Percentiles rank a stretch among this genome's conserved stretches.
Conservation (phyloP, 2,888 invertebrate species). For the Sisyra nigra region DNA sequence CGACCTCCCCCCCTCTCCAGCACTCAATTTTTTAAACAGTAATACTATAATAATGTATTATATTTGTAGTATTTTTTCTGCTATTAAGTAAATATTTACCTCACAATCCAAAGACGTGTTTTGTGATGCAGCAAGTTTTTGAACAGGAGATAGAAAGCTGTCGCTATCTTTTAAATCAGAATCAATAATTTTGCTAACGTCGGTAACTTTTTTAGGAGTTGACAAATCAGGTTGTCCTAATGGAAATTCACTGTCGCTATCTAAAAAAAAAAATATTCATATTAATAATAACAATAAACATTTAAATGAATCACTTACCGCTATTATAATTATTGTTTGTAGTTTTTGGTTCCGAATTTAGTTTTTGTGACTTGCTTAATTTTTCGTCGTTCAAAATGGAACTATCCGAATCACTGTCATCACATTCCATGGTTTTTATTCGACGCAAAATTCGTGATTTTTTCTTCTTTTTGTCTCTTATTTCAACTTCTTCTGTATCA, state of each 20-base stretch:
- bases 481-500: slow-evolving; percentile 9
- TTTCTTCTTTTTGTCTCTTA: slow-evolving; percentile 2
- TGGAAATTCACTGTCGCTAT: slow-evolving; percentile 19
- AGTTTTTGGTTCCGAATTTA: not conserved
- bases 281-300: no score
- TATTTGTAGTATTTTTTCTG: no score
- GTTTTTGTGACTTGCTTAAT: not conserved
- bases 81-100: slow-evolving; percentile 15
- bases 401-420: slow-evolving; percentile 13
- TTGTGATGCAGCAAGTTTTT: slow-evolving; percentile 27
- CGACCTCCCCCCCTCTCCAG: no score
- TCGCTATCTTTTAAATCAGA: slow-evolving; percentile 13
- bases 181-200: slow-evolving; percentile 13
- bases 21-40: no score
- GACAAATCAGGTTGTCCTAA: slow-evolving; percentile 18
- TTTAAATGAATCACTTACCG: no score
- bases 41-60: no score
- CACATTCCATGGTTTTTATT: slow-evolving; percentile 19
- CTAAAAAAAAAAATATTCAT: slow-evolving; percentile 13
- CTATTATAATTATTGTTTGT: no score
- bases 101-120: slow-evolving; percentile 23
- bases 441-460: not conserved
- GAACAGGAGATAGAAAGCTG: slow-evolving; percentile 30
- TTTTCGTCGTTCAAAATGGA: not conserved
- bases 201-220: slow-evolving; percentile 16